Base-by-base conservation (phyloP, 2,888 invertebrate species). In the Teleiodes luculella region DNA sequence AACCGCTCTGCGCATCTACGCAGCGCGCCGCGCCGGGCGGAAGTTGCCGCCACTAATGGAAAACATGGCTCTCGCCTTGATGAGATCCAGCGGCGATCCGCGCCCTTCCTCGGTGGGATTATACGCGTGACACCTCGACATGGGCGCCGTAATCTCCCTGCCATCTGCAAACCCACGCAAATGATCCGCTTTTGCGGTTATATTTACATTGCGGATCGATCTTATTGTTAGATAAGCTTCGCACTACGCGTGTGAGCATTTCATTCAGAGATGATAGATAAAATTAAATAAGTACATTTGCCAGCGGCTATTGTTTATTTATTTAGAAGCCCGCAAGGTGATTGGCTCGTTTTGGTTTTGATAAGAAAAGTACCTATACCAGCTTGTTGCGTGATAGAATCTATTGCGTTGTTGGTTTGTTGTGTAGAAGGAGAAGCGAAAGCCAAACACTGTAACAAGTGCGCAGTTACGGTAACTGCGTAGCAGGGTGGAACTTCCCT, bases 31-130 rank as follows among this genome's bases (percentile, higher is more conserved):
- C 72, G 76, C 20, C 14, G 76, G 8, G 47, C 78, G 80, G 83
- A 83, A 80, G 77, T 74, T 75, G 68, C 70, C 67, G 68, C 70
- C 70, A 66, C 76, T 78, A 79, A 79, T 81, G 77, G 77, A 78
- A 82, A 82, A 79, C 76, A 78, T 75, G 71, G 64, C 66, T 24
- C 24, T 68, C 63, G 63, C 62, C 71, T 70, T 70, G 71, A 77
- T 74, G 73, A 72, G 65, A 71, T 70, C 67, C 67, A 65, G 62
- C 67, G 64, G 61, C 63, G 53, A 59, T 58, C 62, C 62, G 58
- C 57, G 53, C 56, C 59, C 58, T 39, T 47, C 51, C 50, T 49
- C 53, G 53, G 58, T 50, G 57, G 57, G 54, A 61, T 65, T 64
- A n/a, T n/a, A 61, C 58, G 57, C 57, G 55, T 59, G 59, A 54